Conservation (phyloP, 2,888 invertebrate genomes). For the Agelastica alni region DNA sequence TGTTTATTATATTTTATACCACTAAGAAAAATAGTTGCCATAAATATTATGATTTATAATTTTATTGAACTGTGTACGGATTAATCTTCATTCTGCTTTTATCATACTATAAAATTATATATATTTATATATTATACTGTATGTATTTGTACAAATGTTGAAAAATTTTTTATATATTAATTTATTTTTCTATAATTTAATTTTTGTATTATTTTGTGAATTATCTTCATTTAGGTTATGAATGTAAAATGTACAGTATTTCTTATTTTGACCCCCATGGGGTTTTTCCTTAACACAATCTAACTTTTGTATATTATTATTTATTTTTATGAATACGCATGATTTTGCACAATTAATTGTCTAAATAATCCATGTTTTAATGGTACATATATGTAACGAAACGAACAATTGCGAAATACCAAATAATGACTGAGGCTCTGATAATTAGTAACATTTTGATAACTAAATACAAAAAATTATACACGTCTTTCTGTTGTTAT, state of each 20-base stretch:
- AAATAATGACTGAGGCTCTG: slow-evolving; percentile 50
- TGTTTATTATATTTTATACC: too few species aligned
- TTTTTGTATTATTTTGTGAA: slow-evolving; percentile 44
- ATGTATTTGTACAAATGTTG: slow-evolving; percentile 38
- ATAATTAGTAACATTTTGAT: slow-evolving; percentile 33
- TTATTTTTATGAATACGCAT: slow-evolving; percentile 50
- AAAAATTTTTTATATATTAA: slow-evolving; percentile 40
- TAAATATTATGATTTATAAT: too few species aligned
- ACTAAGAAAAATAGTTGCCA: too few species aligned
- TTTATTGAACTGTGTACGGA: too few species aligned
- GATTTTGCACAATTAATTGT: slow-evolving; percentile 36
- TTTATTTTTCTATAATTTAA: slow-evolving; percentile 41
- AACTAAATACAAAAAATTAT: slow-evolving; percentile 38
- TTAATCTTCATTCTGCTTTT: slow-evolving; percentile 24
- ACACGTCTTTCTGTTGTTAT: slow-evolving; percentile 44
- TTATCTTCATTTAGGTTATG: slow-evolving; percentile 48
- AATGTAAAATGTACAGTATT: slow-evolving; percentile 49
- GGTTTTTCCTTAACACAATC: slow-evolving; percentile 43
- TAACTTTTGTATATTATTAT: slow-evolving; percentile 54
- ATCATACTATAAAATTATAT: slow-evolving; percentile 29
- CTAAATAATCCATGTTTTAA: slow-evolving; percentile 53
- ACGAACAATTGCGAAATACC: slow-evolving; percentile 48
- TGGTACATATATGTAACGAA: slow-evolving; percentile 48
- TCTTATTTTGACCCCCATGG: slow-evolving; percentile 51
- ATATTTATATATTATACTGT: slow-evolving; percentile 34